phyloP scores from a whole-genome alignment of 2,113 vertebrate genomes.

The Odocoileus virginianus region DNA sequence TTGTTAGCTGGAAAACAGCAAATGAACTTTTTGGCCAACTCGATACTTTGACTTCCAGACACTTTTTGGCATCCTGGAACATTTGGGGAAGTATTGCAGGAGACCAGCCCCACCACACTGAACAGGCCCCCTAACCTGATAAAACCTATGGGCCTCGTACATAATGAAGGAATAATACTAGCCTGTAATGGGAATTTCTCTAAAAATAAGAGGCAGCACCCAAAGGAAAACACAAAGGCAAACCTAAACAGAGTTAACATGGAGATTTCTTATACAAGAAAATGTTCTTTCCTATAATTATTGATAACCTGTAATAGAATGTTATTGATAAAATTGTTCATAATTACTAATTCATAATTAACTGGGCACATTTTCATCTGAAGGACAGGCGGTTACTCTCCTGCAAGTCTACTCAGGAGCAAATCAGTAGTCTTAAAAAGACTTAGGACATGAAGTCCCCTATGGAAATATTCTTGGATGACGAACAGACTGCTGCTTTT shows the following conservation, averaged over 20 bases:
- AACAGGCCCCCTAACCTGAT: neutral
- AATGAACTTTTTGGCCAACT: neutral
- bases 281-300: neutral
- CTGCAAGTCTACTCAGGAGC: neutral
- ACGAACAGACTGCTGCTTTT: neutral
- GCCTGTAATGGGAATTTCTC: neutral
- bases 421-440: neutral
- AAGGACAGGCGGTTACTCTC: neutral
- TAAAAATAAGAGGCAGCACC: neutral
- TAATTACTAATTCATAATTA: neutral
- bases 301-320: neutral
- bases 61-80: neutral
- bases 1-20: neutral
- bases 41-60: neutral
- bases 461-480: neutral
- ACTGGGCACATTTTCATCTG: neutral
- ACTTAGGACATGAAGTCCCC: neutral
- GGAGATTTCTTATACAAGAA: neutral
- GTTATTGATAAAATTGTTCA: neutral
- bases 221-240: neutral
- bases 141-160: neutral
- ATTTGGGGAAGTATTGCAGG: neutral
- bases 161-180: neutral
- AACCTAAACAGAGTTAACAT: neutral
- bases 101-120: neutral